These are phyloP conservation scores for Geotrypetes seraphini DNA, from an alignment of 2,797 vertebrate species.

Conservation along the genomic window DNA sequence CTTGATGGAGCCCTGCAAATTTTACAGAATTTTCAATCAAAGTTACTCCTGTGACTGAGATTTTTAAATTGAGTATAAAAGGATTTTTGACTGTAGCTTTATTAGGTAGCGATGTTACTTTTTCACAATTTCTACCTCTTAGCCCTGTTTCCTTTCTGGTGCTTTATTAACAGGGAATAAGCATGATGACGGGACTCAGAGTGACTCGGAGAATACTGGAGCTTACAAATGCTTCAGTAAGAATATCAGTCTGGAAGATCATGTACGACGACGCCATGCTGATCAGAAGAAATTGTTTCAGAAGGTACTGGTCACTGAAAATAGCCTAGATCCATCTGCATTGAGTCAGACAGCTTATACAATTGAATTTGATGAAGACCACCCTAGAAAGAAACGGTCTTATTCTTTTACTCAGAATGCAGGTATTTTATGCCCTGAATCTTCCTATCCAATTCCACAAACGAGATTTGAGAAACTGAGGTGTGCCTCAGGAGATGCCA, in stretches of 20 bases:
- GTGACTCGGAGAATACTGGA: conserved; percentile 86
- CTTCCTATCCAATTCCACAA: conserved; percentile 70
- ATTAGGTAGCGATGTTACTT: too few species aligned
- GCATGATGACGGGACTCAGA: conserved; percentile 93
- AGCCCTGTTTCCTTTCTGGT: conserved; percentile 14
- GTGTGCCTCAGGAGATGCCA: conserved; percentile 42
- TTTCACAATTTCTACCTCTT: too few species aligned
- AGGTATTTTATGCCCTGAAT: conserved; percentile 55
- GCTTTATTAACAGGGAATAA: conserved; percentile 72
- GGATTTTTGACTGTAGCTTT: too few species aligned
- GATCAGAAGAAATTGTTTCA: conserved; percentile 54
- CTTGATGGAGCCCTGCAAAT: conserved; percentile 11
- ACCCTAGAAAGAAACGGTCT: conserved; percentile 81
- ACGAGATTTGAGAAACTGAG: conserved; percentile 52
- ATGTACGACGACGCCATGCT: conserved; percentile 67
- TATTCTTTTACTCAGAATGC: conserved; percentile 85
- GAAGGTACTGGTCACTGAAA: conserved; percentile 47
- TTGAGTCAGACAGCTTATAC: conserved; percentile 80
- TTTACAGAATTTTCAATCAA: conserved; percentile 24
- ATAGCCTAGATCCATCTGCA: conserved; percentile 48
- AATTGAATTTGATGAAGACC: conserved; percentile 90
- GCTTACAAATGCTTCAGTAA: conserved; percentile 76
- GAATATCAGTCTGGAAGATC: conserved; percentile 74
- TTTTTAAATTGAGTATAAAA: too few species aligned
- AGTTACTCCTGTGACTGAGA: too few species aligned